Base-by-base conservation (phyloP, 2,888 invertebrate genomes). In the Melipona bicolor region DNA sequence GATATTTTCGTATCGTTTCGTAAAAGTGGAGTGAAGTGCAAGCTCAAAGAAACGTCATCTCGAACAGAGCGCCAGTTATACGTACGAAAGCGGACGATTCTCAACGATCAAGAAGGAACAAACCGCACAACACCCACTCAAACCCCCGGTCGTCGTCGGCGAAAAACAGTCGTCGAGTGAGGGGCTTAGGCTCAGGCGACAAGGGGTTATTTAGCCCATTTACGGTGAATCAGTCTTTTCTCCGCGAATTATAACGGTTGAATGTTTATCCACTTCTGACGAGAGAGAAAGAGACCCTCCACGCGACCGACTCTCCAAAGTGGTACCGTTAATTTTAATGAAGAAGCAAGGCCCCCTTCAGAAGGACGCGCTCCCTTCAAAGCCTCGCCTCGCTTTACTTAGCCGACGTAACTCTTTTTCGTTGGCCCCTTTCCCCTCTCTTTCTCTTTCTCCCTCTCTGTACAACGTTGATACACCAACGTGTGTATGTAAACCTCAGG, bases 381-480 rank as follows among this genome's bases (percentile, higher is more conserved):
- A 89, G 82, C 77, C 67, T 27, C 24, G 69, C 76, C 83, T 77
- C 72, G 74, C 75, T 89, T 89, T 87, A 90, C 89, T 87, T 88
- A 87, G 83, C 81, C 84, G 68, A 88, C 84, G 88, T 88, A 88
- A 89, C 87, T 87, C 88, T 86, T 82, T 91, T 87, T 79, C 86
- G 73, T 86, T 43, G 64, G 73, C 70, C 71, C 71, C 6, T 21
- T 50, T 5, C n/a, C n/a, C 56, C 5, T 17, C 21, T 56, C 19
- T 13, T 11, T 21, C 52, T 6, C n/a, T n/a, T 64, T 19, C n/a
- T 24, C 21, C 52, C 69, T 19, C 27, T 24, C 32, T 43, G 69
- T 21, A 69, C 36, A 49, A 72, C 72, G 27, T 67, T 79, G 52
- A 43, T 11, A 43, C 43, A 43, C 9, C 75, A 75, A 65, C 61